phyloP scores from a whole-genome alignment of 2,113 vertebrate genomes.

The Turdus rufiventris region DNA sequence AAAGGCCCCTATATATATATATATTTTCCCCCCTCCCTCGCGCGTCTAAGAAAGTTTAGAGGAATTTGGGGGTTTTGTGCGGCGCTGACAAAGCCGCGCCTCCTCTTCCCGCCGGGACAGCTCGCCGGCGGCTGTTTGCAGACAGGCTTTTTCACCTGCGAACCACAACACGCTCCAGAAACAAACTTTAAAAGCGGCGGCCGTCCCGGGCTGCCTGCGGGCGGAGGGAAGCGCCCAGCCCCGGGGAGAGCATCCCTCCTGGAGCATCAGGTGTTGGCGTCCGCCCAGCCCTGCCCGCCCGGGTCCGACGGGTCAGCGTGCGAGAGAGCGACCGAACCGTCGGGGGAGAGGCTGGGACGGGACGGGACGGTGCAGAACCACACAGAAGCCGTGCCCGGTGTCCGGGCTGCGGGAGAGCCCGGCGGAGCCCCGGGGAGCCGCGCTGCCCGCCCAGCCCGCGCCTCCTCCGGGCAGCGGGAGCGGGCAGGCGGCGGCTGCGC shows the following conservation, averaged over 20 bases:
- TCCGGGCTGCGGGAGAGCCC: not conserved
- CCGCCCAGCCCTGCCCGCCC: not conserved
- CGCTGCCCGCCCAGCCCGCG: not conserved
- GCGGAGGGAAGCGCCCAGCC: not conserved
- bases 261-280: not conserved
- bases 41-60: constrained; percentile 83
- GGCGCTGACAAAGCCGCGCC: constrained; percentile 77
- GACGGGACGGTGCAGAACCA: not conserved
- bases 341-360: not conserved
- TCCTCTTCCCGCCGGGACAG: constrained; percentile 70
- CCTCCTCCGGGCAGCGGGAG: not conserved
- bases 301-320: not conserved
- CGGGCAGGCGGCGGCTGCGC: not conserved
- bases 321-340: not conserved
- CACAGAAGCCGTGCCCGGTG: not conserved
- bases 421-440: not conserved
- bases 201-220: not conserved
- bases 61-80: constrained; percentile 85
- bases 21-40: not conserved
- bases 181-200: constrained; percentile 51
- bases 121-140: constrained; percentile 83
- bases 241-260: not conserved
- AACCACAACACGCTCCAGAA: constrained; percentile 78
- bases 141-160: constrained; percentile 87
- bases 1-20: constrained; percentile 77